Evolutionary conservation across 2,113 vertebrate species (phyloP), one percentile per base, ranked within the genome.

Genomic region (Ciconia maguari): DNA sequence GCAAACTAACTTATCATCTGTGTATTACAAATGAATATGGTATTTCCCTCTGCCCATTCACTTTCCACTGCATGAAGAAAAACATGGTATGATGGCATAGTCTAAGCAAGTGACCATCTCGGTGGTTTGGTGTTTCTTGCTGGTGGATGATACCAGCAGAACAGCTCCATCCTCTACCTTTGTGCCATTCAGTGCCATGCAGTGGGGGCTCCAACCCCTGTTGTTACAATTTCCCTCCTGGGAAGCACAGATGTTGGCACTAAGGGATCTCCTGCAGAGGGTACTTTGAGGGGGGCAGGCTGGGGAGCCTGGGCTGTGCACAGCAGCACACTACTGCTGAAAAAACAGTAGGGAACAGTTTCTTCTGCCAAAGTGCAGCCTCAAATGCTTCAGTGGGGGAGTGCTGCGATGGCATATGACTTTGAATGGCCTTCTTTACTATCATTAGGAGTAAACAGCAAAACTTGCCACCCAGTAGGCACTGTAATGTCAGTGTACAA

Each of bases 331-430:
- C 48, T 1, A 2, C 25, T 76, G 42, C 48, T 51, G 12, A 70
- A 65, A 44, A 6, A 1, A 0, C 26, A 36, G 34, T 19, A 48
- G 44, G 58, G 41, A 85, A 42, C 0, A 0, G 27, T 42, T 74
- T 58, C 17, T 61, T 66, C 14, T 70, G 52, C 48, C 25, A 8
- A 75, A 57, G 26, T 38, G 34, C 76, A 77, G 44, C 74, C 74
- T 83, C 41, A 25, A 4, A 57, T 52, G n/a, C 48, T 88, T 83
- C 29, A 19, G 34, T 6, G 44, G 41, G 36, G 38, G 61, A 44
- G 24, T n/a, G 36, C 41, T 24, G 52, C 0, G 3, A 24, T 48
- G 44, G 26, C 5, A 7, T 30, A 6, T 76, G 62, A 13, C 11
- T 90, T 80, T 64, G n/a, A 60, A 83, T 62, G 44, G 16, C 34